A percentile compares a stretch with the other conserved stretches of the same genome.
Evolutionary conservation across 2,113 vertebrate genomes (phyloP).

Genomic region (Grus americana): DNA sequence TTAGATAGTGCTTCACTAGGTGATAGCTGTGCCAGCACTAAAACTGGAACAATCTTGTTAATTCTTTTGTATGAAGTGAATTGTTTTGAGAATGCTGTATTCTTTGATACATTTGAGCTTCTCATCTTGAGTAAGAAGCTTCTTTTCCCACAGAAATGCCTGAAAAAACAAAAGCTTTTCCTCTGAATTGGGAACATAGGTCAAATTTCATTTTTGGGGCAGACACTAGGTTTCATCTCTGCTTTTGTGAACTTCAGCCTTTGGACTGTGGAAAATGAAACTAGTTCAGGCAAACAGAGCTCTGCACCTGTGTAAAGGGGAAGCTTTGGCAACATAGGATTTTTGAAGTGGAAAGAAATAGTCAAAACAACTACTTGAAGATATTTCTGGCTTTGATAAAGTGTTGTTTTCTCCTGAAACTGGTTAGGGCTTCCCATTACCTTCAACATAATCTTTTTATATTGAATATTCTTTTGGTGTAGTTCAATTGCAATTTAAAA

Average conservation of each 20-base stretch:
- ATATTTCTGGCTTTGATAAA: neutral
- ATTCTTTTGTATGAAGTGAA: neutral
- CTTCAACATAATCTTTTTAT: neutral
- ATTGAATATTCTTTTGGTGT: neutral
- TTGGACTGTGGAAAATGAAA: neutral
- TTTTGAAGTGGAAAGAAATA: neutral
- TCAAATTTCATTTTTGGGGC: neutral
- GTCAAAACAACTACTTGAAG: neutral
- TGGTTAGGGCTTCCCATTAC: neutral
- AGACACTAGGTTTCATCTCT: neutral
- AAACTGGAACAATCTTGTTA: neutral
- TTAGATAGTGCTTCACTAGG: neutral
- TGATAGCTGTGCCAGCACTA: neutral
- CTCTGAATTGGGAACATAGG: neutral
- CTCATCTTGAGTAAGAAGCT: neutral
- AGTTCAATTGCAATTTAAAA: neutral
- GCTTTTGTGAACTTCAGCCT: conserved; percentile 3
- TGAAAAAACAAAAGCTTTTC: neutral
- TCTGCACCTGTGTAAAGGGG: neutral
- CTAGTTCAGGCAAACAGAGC: neutral
- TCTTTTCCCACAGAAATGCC: neutral
- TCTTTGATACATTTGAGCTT: neutral
- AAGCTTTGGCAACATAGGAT: neutral
- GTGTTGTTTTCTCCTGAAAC: neutral
- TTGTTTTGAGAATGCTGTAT: neutral